Evolutionary conservation across 1,140 invertebrate species (phyloP).

Genomic region (Musca vetustissima): DNA sequence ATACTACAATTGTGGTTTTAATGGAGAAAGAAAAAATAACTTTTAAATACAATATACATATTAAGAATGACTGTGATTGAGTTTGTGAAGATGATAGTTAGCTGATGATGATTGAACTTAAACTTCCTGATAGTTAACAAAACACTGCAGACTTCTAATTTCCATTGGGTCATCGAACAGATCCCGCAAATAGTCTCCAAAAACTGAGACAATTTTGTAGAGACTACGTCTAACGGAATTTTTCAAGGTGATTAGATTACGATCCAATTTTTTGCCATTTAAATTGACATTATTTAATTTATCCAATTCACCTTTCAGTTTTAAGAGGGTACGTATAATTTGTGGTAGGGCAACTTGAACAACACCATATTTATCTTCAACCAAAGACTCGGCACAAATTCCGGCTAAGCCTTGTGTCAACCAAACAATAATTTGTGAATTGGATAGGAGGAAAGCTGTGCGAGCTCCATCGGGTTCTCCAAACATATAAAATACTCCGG

Average conservation of each 20-base stretch:
- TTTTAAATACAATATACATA: no score
- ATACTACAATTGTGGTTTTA: no score
- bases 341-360: constrained; percentile 73
- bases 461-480: constrained; percentile 69
- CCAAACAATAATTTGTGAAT: constrained; percentile 72
- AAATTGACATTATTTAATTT: constrained; percentile 69
- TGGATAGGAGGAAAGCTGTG: constrained; percentile 63
- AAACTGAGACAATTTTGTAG: constrained; percentile 71
- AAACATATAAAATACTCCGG: constrained; percentile 71
- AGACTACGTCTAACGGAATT: constrained; percentile 70
- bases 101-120: neutral
- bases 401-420: constrained; percentile 69
- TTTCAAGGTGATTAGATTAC: constrained; percentile 63
- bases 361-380: constrained; percentile 77
- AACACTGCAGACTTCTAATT: constrained; percentile 57
- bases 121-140: constrained; percentile 58
- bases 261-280: constrained; percentile 62
- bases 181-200: constrained; percentile 69
- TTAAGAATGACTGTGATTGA: no score
- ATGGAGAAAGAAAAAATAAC: no score
- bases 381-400: constrained; percentile 67
- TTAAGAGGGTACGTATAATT: constrained; percentile 67
- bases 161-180: constrained; percentile 62
- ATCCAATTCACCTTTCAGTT: constrained; percentile 69
- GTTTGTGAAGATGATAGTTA: no score